phyloP scores from a whole-genome alignment of 2,113 vertebrate genomes.

The Mellivora capensis region DNA sequence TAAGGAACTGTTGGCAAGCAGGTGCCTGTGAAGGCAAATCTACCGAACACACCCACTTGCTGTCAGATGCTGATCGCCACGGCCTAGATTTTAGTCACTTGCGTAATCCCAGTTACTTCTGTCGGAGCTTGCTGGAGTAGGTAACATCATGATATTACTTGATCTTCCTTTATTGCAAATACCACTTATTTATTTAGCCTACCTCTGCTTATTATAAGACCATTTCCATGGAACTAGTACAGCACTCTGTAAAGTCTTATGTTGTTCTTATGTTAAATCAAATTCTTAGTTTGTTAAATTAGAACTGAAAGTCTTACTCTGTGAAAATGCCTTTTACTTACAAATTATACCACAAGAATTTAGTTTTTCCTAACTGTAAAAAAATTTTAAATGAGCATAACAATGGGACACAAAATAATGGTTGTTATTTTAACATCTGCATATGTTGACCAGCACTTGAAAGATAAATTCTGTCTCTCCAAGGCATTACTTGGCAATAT shows the following conservation, averaged over 20 bases:
- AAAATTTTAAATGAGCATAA: background rate
- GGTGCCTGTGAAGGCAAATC: background rate
- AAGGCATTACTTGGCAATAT: background rate
- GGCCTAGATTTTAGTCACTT: background rate
- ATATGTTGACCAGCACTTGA: background rate
- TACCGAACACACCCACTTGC: background rate
- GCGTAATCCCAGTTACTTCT: background rate
- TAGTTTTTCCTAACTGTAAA: background rate
- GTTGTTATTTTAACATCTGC: background rate
- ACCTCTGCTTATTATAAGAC: background rate
- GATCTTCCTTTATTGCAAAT: background rate
- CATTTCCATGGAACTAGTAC: background rate
- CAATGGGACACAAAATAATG: background rate
- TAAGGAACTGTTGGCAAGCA: background rate
- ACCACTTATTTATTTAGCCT: background rate
- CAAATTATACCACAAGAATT: background rate
- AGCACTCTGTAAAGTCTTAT: background rate
- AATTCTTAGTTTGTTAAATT: slow-evolving; percentile 22
- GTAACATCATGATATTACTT: background rate
- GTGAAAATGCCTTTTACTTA: slow-evolving; percentile 8
- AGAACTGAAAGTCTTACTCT: background rate
- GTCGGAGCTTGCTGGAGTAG: background rate
- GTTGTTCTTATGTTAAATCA: background rate
- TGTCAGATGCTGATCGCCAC: background rate
- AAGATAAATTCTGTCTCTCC: background rate